These are phyloP conservation scores for Meandrina meandrites DNA, from an alignment of 92 coral and sea anemone species.

Conservation along the genomic window DNA sequence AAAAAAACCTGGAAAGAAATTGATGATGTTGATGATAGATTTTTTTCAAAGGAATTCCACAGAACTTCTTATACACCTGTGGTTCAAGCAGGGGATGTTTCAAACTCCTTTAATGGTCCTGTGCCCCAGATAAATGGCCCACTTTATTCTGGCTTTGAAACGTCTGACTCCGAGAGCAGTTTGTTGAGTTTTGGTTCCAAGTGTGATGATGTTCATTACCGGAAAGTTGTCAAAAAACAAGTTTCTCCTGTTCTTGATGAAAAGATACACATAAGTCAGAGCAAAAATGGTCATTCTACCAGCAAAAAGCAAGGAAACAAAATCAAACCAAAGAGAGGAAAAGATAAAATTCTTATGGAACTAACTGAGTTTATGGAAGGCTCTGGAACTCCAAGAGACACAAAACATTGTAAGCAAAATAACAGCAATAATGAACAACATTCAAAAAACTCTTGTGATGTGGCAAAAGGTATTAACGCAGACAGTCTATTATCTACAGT, in stretches of 20 bases:
- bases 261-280: conserved; percentile 9
- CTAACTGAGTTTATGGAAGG: conserved; percentile 66
- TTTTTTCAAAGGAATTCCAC: neutral
- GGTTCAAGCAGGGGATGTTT: neutral
- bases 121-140: conserved; percentile 91
- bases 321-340: conserved; percentile 55
- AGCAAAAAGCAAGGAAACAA: conserved; percentile 28
- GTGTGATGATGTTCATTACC: conserved; percentile 45
- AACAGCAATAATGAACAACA: neutral
- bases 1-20: neutral
- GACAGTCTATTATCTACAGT: neutral
- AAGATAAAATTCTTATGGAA: conserved; percentile 76
- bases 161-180: conserved; percentile 80
- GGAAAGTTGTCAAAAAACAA: conserved; percentile 24
- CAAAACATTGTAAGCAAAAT: neutral
- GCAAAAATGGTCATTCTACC: neutral
- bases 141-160: conserved; percentile 86
- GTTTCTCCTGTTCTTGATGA: conserved; percentile 27
- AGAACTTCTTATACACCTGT: neutral
- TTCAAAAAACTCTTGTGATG: neutral
- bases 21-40: neutral
- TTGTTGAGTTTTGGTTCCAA: conserved; percentile 52
- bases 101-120: conserved; percentile 37
- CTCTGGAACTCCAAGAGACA: conserved; percentile 21
- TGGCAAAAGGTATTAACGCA: neutral